These are phyloP conservation scores for Brachyalestes nurse DNA, from an alignment of 2,797 vertebrate genomes.

Conservation along the genomic window DNA sequence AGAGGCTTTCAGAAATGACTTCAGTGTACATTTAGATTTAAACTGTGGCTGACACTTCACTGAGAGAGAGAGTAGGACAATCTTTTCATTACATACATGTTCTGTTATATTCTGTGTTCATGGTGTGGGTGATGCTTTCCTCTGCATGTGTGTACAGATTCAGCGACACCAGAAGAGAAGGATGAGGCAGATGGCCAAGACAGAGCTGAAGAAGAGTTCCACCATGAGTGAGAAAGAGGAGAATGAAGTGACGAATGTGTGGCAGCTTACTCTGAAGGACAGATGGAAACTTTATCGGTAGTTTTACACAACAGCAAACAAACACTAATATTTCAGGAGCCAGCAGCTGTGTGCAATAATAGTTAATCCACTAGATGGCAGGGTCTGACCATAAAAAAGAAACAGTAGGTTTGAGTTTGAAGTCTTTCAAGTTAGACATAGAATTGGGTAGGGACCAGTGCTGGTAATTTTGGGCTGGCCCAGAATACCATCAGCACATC, in stretches of 20 bases:
- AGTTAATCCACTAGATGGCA: slow-evolving; percentile 32
- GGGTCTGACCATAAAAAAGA: neutral
- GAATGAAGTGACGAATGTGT: slow-evolving; percentile 74
- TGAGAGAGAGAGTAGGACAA: no score
- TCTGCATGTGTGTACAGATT: slow-evolving; percentile 67
- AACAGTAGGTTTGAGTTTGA: neutral
- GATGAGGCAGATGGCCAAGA: slow-evolving; percentile 78
- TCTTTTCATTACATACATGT: no score
- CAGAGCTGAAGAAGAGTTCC: slow-evolving; percentile 77
- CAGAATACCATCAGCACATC: no score
- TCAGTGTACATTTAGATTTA: no score
- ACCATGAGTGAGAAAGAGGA: slow-evolving; percentile 82
- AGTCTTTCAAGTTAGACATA: no score
- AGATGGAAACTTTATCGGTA: slow-evolving; percentile 94
- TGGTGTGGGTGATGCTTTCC: neutral
- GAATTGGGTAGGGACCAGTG: no score
- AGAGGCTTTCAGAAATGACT: no score
- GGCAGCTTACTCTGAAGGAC: slow-evolving; percentile 79
- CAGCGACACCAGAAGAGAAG: slow-evolving; percentile 81
- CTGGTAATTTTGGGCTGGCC: no score
- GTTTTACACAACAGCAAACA: slow-evolving; percentile 8
- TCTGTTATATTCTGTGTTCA: neutral
- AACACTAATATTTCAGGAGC: neutral
- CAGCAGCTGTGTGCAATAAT: neutral
- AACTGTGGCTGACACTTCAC: no score